Evolutionary conservation across 2,113 vertebrate species (phyloP).

Genomic region (Chiloscyllium plagiosum): DNA sequence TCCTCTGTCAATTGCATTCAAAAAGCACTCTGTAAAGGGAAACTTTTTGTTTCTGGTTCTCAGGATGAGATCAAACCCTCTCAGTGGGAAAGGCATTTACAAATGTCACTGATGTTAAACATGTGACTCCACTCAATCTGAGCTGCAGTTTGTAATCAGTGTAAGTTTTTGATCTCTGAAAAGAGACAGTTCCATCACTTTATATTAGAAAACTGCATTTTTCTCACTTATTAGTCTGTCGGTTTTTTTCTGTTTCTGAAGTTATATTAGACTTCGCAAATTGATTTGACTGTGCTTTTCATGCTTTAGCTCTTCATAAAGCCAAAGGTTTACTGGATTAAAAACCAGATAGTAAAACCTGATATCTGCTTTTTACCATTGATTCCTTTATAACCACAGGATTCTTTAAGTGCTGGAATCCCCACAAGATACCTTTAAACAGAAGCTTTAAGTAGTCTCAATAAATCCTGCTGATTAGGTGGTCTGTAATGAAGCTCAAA

Average conservation of each 20-base stretch:
- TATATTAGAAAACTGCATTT: background rate
- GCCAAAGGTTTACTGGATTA: background rate
- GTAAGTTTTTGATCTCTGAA: background rate
- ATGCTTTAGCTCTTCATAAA: background rate
- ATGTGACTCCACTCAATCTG: background rate
- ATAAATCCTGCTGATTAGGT: conserved; percentile 31
- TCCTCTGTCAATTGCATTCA: background rate
- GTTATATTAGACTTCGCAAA: background rate
- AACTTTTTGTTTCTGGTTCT: background rate
- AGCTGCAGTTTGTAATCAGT: background rate
- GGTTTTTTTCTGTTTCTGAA: background rate
- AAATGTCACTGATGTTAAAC: conserved; percentile 1
- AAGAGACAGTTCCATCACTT: background rate
- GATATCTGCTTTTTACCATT: conserved; percentile 7
- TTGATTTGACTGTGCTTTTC: background rate
- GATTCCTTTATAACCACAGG: background rate
- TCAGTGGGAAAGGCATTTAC: background rate
- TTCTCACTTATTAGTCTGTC: background rate
- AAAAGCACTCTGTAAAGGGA: background rate
- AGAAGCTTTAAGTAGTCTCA: background rate
- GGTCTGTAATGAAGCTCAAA: conserved; percentile 20
- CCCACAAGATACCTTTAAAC: background rate
- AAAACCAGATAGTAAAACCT: background rate
- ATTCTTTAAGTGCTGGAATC: background rate
- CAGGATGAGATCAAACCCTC: background rate